phyloP scores from a whole-genome alignment of 2,888 invertebrate genomes.

The Lithodes maja region DNA sequence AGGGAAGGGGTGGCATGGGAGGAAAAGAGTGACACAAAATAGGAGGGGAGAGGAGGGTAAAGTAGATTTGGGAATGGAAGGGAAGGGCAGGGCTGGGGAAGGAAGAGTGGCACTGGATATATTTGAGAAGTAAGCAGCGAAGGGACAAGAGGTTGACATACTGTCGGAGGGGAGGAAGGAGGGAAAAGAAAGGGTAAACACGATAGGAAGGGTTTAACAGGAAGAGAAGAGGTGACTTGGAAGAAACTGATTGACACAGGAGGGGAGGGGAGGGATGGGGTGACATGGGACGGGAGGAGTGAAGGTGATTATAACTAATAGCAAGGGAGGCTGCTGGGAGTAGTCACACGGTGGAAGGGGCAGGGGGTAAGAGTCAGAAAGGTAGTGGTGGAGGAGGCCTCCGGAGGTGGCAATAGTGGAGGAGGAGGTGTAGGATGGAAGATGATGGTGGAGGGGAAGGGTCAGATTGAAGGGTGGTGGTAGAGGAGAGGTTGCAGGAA shows the following conservation, averaged over 20 bases:
- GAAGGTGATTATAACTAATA: not conserved
- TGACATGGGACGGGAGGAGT: not conserved
- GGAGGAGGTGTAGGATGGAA: not conserved
- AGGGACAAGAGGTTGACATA: not conserved
- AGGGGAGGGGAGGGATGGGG: constrained; percentile 17
- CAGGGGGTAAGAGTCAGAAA: not conserved
- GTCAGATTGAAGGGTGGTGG: no score
- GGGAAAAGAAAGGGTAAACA: no score
- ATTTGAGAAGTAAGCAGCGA: not conserved
- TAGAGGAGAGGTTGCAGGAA: no score
- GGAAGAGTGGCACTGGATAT: no score
- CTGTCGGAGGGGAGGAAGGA: not conserved
- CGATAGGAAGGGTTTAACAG: not conserved
- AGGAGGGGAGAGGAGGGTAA: no score
- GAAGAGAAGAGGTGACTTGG: not conserved
- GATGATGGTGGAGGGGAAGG: not conserved
- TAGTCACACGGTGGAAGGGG: not conserved
- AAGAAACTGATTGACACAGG: not conserved
- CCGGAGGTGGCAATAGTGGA: not conserved
- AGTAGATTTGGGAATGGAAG: no score
- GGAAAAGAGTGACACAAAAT: not conserved
- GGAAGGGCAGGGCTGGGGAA: no score
- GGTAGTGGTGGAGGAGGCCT: not conserved
- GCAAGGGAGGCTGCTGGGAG: not conserved
- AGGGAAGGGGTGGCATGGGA: not conserved